Conservation (phyloP, 2,113 vertebrate genomes). For the Varanus komodoensis region DNA sequence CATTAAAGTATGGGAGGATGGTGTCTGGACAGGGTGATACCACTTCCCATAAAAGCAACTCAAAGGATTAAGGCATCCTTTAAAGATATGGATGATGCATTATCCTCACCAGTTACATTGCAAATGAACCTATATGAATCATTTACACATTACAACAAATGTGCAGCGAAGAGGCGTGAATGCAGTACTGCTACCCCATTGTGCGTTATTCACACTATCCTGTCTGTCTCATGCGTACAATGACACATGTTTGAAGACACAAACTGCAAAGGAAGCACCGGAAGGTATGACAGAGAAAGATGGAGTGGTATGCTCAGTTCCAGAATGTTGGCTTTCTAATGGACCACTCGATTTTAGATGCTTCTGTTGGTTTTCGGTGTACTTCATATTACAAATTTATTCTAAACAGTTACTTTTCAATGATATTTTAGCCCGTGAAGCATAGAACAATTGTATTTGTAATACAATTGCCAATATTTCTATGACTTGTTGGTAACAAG, state of each 20-base stretch:
- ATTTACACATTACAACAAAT: not conserved
- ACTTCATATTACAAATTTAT: not conserved
- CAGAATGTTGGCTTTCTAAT: not conserved
- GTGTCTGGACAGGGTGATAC: not conserved
- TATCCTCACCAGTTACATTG: not conserved
- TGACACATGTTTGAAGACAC: not conserved
- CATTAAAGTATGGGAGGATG: not conserved
- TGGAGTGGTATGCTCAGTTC: not conserved
- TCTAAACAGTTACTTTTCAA: conserved; percentile 9
- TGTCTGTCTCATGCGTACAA: not conserved
- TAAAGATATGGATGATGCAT: not conserved
- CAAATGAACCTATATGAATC: not conserved
- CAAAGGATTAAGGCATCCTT: not conserved
- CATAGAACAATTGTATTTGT: not conserved
- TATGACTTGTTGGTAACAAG: not conserved
- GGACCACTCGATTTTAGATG: not conserved
- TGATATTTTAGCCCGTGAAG: conserved; percentile 13
- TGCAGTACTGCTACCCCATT: not conserved
- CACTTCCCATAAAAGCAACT: conserved; percentile 10
- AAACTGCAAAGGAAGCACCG: not conserved
- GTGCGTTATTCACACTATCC: not conserved
- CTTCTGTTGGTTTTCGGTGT: not conserved
- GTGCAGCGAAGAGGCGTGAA: not conserved
- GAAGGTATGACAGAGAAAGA: not conserved
- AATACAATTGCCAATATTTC: not conserved